A percentile compares a stretch with the other conserved stretches of the same genome.
phyloP scores from a whole-genome alignment of 2,113 vertebrate species.

The Calidris pygmaea region DNA sequence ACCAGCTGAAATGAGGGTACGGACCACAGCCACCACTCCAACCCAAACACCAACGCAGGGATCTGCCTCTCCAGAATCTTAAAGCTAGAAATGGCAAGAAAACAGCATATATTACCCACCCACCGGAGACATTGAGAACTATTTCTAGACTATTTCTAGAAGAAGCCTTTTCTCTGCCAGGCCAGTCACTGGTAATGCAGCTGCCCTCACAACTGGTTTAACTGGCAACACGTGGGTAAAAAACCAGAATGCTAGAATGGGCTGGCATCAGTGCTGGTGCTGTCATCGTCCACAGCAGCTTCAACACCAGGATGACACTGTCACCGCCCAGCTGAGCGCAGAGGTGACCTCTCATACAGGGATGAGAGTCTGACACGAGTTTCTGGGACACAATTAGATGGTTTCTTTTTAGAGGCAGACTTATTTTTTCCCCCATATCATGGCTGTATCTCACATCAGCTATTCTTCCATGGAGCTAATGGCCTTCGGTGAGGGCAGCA shows the following conservation, averaged over 20 bases:
- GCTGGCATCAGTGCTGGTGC: not conserved
- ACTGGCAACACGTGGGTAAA: not conserved
- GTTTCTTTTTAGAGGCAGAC: not conserved
- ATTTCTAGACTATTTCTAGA: not conserved
- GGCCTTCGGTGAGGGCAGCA: no score
- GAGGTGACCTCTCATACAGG: accelerated
- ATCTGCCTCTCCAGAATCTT: no score
- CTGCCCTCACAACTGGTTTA: not conserved
- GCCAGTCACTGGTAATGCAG: not conserved
- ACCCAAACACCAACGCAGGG: not conserved
- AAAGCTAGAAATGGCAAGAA: not conserved
- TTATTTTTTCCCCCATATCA: accelerated
- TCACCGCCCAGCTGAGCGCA: not conserved
- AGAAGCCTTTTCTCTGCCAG: not conserved
- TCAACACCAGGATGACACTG: no score
- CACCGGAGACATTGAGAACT: not conserved
- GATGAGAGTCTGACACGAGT: not conserved
- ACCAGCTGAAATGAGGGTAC: not conserved
- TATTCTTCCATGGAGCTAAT: no score
- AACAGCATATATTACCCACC: accelerated
- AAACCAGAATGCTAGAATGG: not conserved
- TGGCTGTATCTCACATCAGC: not conserved
- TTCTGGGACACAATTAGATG: not conserved
- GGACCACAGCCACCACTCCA: not conserved
- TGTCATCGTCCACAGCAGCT: not conserved